Evolutionary conservation across 2,888 invertebrate species (phyloP).

Genomic region (Augiades crinisus): DNA sequence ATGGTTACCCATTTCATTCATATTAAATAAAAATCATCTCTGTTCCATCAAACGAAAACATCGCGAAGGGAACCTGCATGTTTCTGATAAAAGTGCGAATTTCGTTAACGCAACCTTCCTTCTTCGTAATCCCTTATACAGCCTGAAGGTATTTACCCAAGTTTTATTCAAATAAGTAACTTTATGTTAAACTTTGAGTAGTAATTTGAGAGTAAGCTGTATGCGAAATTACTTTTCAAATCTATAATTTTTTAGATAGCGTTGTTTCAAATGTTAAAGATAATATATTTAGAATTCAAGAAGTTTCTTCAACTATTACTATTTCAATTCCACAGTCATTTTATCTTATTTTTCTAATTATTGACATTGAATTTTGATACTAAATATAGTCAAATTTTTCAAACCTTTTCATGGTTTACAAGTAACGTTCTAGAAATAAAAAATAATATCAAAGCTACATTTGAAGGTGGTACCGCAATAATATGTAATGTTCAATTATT

Average conservation of each 20-base stretch:
- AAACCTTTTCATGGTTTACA: too few species aligned
- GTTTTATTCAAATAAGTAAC: background rate
- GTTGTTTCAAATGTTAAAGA: background rate
- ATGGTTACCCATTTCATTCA: too few species aligned
- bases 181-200: background rate
- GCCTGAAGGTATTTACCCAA: background rate
- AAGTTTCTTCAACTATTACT: too few species aligned
- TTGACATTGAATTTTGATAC: too few species aligned
- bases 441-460: too few species aligned
- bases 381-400: too few species aligned
- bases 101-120: slow-evolving; percentile 1
- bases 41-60: slow-evolving; percentile 2
- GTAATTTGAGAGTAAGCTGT: background rate
- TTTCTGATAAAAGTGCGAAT: slow-evolving; percentile 1
- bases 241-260: background rate
- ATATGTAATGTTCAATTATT: too few species aligned
- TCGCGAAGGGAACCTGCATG: slow-evolving; percentile 4
- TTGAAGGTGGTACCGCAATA: too few species aligned
- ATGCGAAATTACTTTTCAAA: background rate
- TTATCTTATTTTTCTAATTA: too few species aligned
- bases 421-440: too few species aligned
- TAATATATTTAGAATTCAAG: background rate
- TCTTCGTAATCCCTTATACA: background rate
- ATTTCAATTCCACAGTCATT: too few species aligned
- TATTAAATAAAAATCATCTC: too few species aligned